These are phyloP conservation scores for Oncorhynchus clarkii DNA, from an alignment of 2,113 vertebrate genomes.

Conservation along the genomic window DNA sequence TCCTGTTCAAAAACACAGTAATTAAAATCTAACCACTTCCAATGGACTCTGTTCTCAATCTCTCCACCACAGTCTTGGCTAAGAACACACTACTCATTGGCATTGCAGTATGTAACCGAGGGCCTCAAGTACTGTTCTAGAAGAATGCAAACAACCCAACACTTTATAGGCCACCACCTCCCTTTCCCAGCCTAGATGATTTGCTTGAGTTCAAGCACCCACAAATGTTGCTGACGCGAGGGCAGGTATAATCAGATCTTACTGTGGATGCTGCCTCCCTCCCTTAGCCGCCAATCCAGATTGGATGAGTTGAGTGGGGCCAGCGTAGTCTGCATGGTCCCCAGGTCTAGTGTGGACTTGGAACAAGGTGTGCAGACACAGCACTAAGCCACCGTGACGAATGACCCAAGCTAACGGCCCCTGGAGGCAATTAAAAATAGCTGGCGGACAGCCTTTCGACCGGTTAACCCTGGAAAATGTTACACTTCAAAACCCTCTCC, in stretches of 20 bases:
- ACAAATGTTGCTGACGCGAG: slow-evolving; percentile 3
- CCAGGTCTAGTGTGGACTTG: slow-evolving; percentile 7
- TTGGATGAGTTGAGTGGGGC: slow-evolving; percentile 26
- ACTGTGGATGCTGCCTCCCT: neutral
- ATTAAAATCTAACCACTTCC: neutral
- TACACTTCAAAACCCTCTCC: neutral
- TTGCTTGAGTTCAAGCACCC: neutral
- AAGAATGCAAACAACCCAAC: neutral
- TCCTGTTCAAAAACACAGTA: neutral
- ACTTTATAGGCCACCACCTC: neutral
- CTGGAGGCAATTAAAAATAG: slow-evolving; percentile 34
- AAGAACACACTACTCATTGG: neutral
- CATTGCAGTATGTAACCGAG: neutral
- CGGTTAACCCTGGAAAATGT: slow-evolving; percentile 22
- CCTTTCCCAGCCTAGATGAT: neutral
- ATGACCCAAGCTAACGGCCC: slow-evolving; percentile 27
- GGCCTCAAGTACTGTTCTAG: neutral
- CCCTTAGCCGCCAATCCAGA: neutral
- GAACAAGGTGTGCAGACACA: slow-evolving; percentile 33
- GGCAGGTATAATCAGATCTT: neutral
- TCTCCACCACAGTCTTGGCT: neutral
- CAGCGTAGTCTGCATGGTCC: neutral
- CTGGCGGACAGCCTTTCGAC: slow-evolving; percentile 19
- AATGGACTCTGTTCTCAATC: neutral
- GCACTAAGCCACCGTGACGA: slow-evolving; percentile 33